Evolutionary conservation across 2,113 vertebrate genomes (phyloP).

Genomic region (Pimephales promelas): DNA sequence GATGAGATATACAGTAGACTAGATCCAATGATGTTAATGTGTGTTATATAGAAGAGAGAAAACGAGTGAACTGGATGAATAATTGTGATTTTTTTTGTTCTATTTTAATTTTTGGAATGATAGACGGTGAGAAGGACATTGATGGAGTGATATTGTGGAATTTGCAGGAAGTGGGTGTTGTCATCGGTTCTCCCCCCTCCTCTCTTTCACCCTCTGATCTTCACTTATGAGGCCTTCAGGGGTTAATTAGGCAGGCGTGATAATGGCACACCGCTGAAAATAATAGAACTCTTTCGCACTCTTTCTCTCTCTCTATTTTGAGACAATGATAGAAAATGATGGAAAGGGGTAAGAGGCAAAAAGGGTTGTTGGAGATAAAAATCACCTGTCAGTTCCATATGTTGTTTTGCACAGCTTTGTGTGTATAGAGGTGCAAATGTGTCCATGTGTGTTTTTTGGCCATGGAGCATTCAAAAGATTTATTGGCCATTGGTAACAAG

Average conservation of each 20-base stretch:
- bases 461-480: constrained; percentile 8
- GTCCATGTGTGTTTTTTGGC: neutral
- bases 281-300: constrained; percentile 62
- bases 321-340: constrained; percentile 29
- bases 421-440: constrained; percentile 20
- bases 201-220: constrained; percentile 71
- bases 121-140: constrained; percentile 68
- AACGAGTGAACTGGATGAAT: neutral
- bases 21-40: constrained; percentile 3
- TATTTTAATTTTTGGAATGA: constrained; percentile 55
- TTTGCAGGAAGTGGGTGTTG: constrained; percentile 66
- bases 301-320: constrained; percentile 35
- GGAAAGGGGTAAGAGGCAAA: neutral
- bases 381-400: neutral
- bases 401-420: neutral
- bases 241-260: constrained; percentile 80
- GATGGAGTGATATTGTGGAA: constrained; percentile 60
- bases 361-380: neutral
- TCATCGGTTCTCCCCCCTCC: constrained; percentile 58
- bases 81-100: neutral
- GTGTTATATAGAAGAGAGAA: constrained; percentile 7
- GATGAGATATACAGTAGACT: neutral
- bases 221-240: constrained; percentile 71
- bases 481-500: constrained; percentile 15
- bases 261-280: constrained; percentile 80